Evolutionary conservation across 2,888 invertebrate genomes (phyloP), one percentile per base, ranked within the genome.

Genomic region (Podabrus alpinus): DNA sequence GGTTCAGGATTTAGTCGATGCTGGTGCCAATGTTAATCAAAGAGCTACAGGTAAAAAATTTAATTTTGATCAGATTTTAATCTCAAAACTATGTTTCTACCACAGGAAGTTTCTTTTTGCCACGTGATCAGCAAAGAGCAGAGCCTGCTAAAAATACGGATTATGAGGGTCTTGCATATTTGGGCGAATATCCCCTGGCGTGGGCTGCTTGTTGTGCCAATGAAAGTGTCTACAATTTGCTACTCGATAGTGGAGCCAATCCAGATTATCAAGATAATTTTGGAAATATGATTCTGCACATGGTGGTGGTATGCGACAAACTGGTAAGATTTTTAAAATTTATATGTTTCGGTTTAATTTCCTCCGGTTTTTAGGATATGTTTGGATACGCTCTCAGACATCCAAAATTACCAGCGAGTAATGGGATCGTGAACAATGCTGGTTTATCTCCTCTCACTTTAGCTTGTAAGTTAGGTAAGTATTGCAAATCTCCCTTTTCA

Each of bases 281-380:
- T 84, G 99, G 99, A 11, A 99, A 99, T 86, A 98, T 97, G 92
- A 97, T 98, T 78, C 90, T 99, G n/a, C 99, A 99, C 86, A 98
- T 99, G 97, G 97, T 99, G 59, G 99, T 99, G 59, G 98, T 99
- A 76, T 95, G 97, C 85, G 97, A 99, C 88, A 98, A 98, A 88
- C 88, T 97, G 90, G 98, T 97, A 88, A 88, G 89, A 60, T 16
- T 24, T 59, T 24, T 15, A 78, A 15, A 1, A 11, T 68, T 21
- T 15, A 21, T n/a, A n/a, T 59, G 29, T 21, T 19, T 15, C 5
- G 13, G 17, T 1, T 11, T 15, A 17, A 17, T 3, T 62, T 62
- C 13, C 13, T 62, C 10, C 29, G 3, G 10, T 66, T 68, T 74
- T 79, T 85, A 97, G 97, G 97, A 97, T 83, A 99, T 99, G 98